Conservation (phyloP, 2,113 vertebrate genomes). For the Perccottus glenii region DNA sequence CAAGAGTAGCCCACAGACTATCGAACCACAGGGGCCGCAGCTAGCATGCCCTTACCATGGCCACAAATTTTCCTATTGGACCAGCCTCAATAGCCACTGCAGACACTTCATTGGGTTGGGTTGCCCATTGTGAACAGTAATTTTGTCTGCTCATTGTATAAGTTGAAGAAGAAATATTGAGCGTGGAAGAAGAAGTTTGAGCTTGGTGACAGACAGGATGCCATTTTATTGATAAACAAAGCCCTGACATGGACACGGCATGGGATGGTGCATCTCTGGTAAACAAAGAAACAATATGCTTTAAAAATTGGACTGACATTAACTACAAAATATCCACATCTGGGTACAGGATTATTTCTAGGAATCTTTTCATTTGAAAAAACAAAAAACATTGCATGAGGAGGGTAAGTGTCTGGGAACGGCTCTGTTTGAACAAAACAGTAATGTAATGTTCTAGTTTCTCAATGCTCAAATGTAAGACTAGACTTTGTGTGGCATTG, state of each 20-base stretch:
- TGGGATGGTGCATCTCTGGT: conserved; percentile 10
- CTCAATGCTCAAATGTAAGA: too few relatives aligned
- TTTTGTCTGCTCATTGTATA: conserved; percentile 36
- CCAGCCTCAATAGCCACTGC: conserved; percentile 17
- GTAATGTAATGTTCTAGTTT: too few relatives aligned
- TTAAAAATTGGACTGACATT: conserved; percentile 13
- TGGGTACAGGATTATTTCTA: background rate
- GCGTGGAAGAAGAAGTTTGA: conserved; percentile 18
- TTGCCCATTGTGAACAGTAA: conserved; percentile 30
- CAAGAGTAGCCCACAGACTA: conserved; percentile 81
- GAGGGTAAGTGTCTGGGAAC: too few relatives aligned
- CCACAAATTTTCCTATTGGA: conserved; percentile 24
- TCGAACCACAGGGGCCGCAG: conserved; percentile 78
- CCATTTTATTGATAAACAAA: conserved; percentile 26
- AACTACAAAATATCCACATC: background rate
- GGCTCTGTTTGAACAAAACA: too few relatives aligned
- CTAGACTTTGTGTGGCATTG: too few relatives aligned
- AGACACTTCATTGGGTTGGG: conserved; percentile 18
- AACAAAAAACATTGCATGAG: too few relatives aligned
- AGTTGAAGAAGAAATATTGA: conserved; percentile 41
- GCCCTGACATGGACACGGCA: background rate
- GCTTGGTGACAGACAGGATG: conserved; percentile 23
- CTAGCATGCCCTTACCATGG: conserved; percentile 72
- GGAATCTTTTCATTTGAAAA: too few relatives aligned
- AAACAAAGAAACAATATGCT: conserved; percentile 23